phyloP scores from a whole-genome alignment of 2,113 vertebrate species.

The Mystacornis crossleyi region DNA sequence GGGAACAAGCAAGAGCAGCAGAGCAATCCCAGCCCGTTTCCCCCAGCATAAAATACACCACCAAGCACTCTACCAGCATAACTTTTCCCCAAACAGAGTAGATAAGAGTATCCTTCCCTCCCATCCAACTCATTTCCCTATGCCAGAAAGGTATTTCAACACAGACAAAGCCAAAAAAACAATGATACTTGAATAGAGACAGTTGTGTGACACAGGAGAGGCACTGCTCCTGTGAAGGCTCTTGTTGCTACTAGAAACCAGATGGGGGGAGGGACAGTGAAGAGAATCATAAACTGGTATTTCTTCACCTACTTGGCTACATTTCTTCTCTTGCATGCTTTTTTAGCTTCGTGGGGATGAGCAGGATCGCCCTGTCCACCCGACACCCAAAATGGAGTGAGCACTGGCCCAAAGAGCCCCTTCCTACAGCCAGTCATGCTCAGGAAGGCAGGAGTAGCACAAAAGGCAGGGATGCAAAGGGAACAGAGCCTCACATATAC shows the following conservation, averaged over 20 bases:
- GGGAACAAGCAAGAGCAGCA: not conserved
- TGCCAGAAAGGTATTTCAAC: not conserved
- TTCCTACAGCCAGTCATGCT: not conserved
- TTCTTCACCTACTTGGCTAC: not conserved
- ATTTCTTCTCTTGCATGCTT: not conserved
- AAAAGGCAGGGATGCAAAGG: not conserved
- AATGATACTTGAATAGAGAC: not conserved
- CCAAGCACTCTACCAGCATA: not conserved
- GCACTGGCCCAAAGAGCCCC: not conserved
- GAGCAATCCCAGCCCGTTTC: not conserved
- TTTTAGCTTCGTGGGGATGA: not conserved
- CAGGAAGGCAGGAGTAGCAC: not conserved
- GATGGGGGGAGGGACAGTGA: not conserved
- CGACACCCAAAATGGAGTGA: not conserved
- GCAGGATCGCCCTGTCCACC: not conserved
- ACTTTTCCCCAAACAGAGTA: not conserved
- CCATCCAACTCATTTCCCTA: not conserved
- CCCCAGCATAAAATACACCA: not conserved
- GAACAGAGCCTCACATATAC: not conserved
- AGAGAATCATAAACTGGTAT: not conserved
- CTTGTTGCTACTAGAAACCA: slow-evolving; percentile 68
- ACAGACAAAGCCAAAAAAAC: not conserved
- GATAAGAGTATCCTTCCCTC: not conserved
- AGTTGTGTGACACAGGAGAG: not conserved
- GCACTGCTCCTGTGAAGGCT: slow-evolving; percentile 20